Conservation (phyloP, 2,888 invertebrate genomes). For the Serrognathus titanus region DNA sequence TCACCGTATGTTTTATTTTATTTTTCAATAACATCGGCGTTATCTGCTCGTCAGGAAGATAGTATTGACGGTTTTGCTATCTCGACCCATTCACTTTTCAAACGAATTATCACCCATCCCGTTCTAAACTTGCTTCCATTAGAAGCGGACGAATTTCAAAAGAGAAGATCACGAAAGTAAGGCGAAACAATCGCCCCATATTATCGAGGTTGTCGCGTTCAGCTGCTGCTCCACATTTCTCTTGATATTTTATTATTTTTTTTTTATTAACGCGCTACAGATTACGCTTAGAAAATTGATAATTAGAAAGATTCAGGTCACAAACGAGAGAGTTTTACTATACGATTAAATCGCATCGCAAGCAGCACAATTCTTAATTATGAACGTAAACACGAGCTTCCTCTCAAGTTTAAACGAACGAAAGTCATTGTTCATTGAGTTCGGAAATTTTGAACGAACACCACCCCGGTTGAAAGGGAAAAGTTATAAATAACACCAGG, state of each 20-base stretch:
- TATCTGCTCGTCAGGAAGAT: slow-evolving; percentile 30
- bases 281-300: background rate
- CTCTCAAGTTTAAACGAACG: no score
- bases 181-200: slow-evolving; percentile 40
- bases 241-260: slow-evolving; percentile 10
- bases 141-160: slow-evolving; percentile 28
- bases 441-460: no score
- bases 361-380: no score
- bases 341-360: no score
- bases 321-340: no score
- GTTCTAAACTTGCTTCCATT: slow-evolving; percentile 11
- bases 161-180: slow-evolving; percentile 43
- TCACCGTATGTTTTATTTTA: slow-evolving; percentile 23
- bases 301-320: background rate
- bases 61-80: slow-evolving; percentile 25
- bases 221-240: slow-evolving; percentile 38
- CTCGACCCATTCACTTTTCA: slow-evolving; percentile 23
- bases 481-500: no score
- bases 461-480: no score
- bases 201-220: slow-evolving; percentile 38
- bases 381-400: no score
- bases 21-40: slow-evolving; percentile 36
- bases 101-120: slow-evolving; percentile 3
- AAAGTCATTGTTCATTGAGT: no score
- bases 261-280: slow-evolving; percentile 9